Evolutionary conservation across 92 coral and sea anemone species (phyloP).

Genomic region (Palythoa grandiflora): DNA sequence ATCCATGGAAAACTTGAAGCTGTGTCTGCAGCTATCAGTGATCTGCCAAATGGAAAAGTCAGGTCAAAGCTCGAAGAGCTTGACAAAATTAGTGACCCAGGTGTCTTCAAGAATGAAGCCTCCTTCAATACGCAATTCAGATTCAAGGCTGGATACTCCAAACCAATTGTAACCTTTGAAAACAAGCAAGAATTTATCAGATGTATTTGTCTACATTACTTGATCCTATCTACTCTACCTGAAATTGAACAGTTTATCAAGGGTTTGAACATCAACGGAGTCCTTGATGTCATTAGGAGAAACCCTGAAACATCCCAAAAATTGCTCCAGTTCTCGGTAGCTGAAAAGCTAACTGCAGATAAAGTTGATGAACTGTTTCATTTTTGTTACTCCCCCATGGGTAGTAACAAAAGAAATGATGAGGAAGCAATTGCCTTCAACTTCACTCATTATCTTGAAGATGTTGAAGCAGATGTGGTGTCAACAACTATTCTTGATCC

Average conservation of each 20-base stretch:
- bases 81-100: slow-evolving; percentile 53
- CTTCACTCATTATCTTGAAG: slow-evolving; percentile 76
- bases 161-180: slow-evolving; percentile 62
- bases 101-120: slow-evolving; percentile 60
- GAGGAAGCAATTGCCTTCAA: slow-evolving; percentile 79
- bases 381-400: slow-evolving; percentile 43
- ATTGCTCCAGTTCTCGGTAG: slow-evolving; percentile 59
- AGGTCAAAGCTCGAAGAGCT: slow-evolving; percentile 63
- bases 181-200: slow-evolving; percentile 63
- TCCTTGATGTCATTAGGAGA: slow-evolving; percentile 59
- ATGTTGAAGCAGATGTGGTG: slow-evolving; percentile 68
- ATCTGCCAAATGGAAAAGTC: slow-evolving; percentile 60
- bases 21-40: slow-evolving; percentile 56
- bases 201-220: slow-evolving; percentile 60
- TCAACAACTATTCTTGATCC: slow-evolving; percentile 67
- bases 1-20: slow-evolving; percentile 64
- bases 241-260: slow-evolving; percentile 69
- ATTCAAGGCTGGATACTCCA: slow-evolving; percentile 67
- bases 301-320: slow-evolving; percentile 62
- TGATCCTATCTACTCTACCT: slow-evolving; percentile 63
- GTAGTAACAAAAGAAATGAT: slow-evolving; percentile 63
- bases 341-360: slow-evolving; percentile 59
- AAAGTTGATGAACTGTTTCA: slow-evolving; percentile 60
- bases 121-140: slow-evolving; percentile 62
- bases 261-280: slow-evolving; percentile 65